A percentile compares a stretch with the other conserved stretches of the same genome.
Evolutionary conservation across 2,113 vertebrate genomes (phyloP).

Genomic region (Phyllopteryx taeniolatus): DNA sequence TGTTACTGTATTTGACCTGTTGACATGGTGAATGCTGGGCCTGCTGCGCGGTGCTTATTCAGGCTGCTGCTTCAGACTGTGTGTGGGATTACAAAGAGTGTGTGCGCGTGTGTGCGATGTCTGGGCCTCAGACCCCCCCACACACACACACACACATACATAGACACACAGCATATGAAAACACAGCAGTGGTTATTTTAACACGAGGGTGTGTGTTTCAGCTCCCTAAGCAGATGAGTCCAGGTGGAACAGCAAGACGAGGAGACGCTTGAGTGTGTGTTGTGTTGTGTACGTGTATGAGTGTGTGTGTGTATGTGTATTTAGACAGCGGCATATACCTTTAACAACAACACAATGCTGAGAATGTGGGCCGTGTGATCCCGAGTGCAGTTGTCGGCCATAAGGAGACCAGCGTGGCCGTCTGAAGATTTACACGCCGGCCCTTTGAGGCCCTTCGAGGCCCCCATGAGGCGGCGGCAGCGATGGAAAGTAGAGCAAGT

Average conservation of each 20-base stretch:
- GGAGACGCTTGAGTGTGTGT: constrained; percentile 14
- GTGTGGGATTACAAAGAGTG: constrained; percentile 49
- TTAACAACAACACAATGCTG: constrained; percentile 58
- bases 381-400: constrained; percentile 53
- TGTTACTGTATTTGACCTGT: constrained; percentile 42
- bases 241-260: constrained; percentile 63
- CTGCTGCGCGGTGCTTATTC: constrained; percentile 67
- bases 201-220: constrained; percentile 51
- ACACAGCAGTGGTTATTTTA: constrained; percentile 69
- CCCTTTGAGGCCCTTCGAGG: constrained; percentile 3
- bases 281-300: constrained; percentile 27
- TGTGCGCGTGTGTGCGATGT: constrained; percentile 24
- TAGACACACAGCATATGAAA: constrained; percentile 42
- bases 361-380: constrained; percentile 59
- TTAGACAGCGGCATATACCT: constrained; percentile 62
- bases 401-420: constrained; percentile 20
- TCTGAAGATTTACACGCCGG: constrained; percentile 40
- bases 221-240: constrained; percentile 51
- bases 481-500: background rate
- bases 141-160: background rate
- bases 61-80: constrained; percentile 53
- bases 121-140: constrained; percentile 54
- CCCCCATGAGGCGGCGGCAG: too few relatives aligned
- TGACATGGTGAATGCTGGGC: constrained; percentile 56
- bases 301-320: constrained; percentile 49